These are phyloP conservation scores for Apis mellifera DNA, from an alignment of 1,140 invertebrate genomes.

Conservation along the genomic window Amel_HAv3.1 CM009933.2:6316501-6317000, in stretches of 20 bases:
- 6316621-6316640: constrained; percentile 31
- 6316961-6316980: too few relatives aligned
- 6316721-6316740: constrained; percentile 2
- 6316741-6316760: neutral
- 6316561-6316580: constrained; percentile 48
- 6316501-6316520: neutral
- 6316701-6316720: neutral
- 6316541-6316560: constrained; percentile 46
- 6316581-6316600: constrained; percentile 32
- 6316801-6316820: constrained; percentile 38
- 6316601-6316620: constrained; percentile 32
- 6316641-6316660: neutral
- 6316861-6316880: constrained; percentile 11
- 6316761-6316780: neutral
- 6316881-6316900: neutral
- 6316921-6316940: neutral
- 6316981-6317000: neutral
- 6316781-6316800: neutral
- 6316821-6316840: constrained; percentile 31
- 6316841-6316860: constrained; percentile 19
- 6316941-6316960: neutral
- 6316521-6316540: constrained; percentile 33
- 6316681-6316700: neutral
- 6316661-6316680: neutral
- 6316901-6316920: constrained; percentile 13